A percentile compares a stretch with the other conserved stretches of the same genome.
These are phyloP conservation scores for Cosmopolites sordidus DNA, from an alignment of 2,888 invertebrate species.

Conservation along the genomic window DNA sequence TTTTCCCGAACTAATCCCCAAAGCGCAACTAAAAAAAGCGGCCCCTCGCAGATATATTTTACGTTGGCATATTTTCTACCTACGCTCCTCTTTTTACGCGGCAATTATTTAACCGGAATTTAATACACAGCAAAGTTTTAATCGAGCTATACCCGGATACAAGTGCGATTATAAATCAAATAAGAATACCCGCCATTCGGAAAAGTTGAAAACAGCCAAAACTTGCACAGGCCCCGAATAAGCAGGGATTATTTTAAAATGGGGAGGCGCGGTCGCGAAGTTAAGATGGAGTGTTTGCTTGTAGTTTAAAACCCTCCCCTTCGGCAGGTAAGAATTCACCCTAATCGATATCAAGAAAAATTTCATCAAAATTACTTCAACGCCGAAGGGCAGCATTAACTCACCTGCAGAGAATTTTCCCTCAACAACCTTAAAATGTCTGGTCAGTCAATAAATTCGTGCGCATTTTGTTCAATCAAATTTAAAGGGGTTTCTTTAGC, in stretches of 20 bases:
- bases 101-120: slow-evolving; percentile 27
- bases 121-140: slow-evolving; percentile 27
- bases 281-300: slow-evolving; percentile 1
- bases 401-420: no score
- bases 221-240: slow-evolving; percentile 9
- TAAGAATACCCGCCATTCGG: slow-evolving; percentile 22
- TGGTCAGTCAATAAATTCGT: no score
- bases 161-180: slow-evolving; percentile 25
- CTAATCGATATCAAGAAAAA: slow-evolving; percentile 1
- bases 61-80: slow-evolving; percentile 23
- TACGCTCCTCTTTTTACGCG: slow-evolving; percentile 20
- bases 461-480: no score
- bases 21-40: slow-evolving; percentile 17
- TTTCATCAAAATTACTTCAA: not conserved
- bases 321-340: not conserved
- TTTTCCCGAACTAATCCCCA: slow-evolving; percentile 19
- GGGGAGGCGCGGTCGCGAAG: not conserved
- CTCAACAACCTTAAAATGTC: no score
- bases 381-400: not conserved
- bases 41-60: slow-evolving; percentile 17
- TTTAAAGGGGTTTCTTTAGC: no score
- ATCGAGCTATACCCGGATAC: slow-evolving; percentile 21
- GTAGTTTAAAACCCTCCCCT: not conserved
- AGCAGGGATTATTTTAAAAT: slow-evolving; percentile 1
- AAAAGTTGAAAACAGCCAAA: slow-evolving; percentile 23